phyloP scores from a whole-genome alignment of 2,113 vertebrate genomes.

The Bos indicus region DNA sequence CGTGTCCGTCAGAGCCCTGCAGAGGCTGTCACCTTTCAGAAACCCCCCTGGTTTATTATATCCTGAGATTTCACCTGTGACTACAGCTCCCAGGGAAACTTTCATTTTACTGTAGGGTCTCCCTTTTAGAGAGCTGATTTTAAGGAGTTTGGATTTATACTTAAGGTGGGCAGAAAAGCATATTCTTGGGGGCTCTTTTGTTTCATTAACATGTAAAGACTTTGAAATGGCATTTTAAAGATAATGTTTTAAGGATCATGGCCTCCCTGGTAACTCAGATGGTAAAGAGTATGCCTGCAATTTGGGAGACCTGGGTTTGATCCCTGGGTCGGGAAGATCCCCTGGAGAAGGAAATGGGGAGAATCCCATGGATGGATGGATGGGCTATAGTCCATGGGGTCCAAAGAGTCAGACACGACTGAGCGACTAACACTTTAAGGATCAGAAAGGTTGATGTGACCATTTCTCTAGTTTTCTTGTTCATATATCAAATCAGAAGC shows the following conservation, averaged over 20 bases:
- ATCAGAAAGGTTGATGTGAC: no score
- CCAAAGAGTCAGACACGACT: background rate
- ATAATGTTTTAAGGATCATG: background rate
- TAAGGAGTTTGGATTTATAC: background rate
- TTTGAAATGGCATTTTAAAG: background rate
- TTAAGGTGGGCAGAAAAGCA: fast-evolving
- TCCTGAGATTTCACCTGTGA: background rate
- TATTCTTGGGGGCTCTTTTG: background rate
- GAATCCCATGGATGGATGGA: background rate
- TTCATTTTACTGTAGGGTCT: fast-evolving
- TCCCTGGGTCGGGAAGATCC: background rate
- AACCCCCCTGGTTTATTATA: fast-evolving
- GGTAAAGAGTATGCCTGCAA: background rate
- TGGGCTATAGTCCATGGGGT: fast-evolving
- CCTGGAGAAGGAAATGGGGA: background rate
- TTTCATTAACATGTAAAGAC: background rate
- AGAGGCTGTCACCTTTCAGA: background rate
- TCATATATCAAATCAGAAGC: background rate
- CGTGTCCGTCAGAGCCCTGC: fast-evolving
- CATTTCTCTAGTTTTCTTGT: background rate
- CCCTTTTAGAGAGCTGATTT: background rate
- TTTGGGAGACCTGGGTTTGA: background rate
- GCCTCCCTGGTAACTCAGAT: background rate
- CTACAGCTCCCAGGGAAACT: background rate
- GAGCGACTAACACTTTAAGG: background rate